These are phyloP conservation scores for Drosophila sordidula DNA, from an alignment of 2,888 invertebrate genomes.

Conservation along the genomic window DNA sequence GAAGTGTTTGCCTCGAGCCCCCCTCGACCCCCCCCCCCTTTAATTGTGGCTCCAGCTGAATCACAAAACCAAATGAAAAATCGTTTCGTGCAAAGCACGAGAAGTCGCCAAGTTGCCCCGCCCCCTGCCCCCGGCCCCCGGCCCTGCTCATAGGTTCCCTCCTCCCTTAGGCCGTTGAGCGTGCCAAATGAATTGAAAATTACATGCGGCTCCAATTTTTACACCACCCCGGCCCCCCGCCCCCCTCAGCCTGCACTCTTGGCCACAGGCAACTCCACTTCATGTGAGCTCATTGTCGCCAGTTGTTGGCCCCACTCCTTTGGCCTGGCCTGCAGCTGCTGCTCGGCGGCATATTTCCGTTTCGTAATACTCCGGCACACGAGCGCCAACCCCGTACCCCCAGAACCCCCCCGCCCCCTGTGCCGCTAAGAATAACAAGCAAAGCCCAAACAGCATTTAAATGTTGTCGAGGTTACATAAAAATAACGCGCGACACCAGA, in stretches of 20 bases:
- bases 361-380: conserved; percentile 72
- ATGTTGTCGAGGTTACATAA: conserved; percentile 66
- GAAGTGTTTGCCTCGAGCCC: conserved; percentile 27
- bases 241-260: conserved; percentile 1
- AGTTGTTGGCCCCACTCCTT: conserved; percentile 12
- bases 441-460: conserved; percentile 40
- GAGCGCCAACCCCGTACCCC: conserved; percentile 5
- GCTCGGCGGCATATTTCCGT: conserved; percentile 69
- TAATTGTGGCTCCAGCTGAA: conserved; percentile 47
- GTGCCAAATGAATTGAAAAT: conserved; percentile 80
- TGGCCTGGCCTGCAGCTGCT: conserved; percentile 30
- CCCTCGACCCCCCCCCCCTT: not conserved
- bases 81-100: conserved; percentile 79
- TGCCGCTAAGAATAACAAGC: conserved; percentile 46
- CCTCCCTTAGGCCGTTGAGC: conserved; percentile 39
- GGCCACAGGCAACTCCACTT: conserved; percentile 38
- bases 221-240: conserved; percentile 6
- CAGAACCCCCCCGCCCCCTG: not conserved
- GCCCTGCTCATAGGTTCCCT: conserved; percentile 52
- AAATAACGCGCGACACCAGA: conserved; percentile 40
- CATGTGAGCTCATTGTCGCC: conserved; percentile 74
- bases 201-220: conserved; percentile 71
- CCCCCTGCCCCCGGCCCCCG: not conserved
- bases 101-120: conserved; percentile 51
- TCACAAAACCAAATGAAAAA: conserved; percentile 66